Evolutionary conservation across 2,113 vertebrate genomes (phyloP), one percentile per base, ranked within the genome.

Genomic region (Rhea americana): DNA sequence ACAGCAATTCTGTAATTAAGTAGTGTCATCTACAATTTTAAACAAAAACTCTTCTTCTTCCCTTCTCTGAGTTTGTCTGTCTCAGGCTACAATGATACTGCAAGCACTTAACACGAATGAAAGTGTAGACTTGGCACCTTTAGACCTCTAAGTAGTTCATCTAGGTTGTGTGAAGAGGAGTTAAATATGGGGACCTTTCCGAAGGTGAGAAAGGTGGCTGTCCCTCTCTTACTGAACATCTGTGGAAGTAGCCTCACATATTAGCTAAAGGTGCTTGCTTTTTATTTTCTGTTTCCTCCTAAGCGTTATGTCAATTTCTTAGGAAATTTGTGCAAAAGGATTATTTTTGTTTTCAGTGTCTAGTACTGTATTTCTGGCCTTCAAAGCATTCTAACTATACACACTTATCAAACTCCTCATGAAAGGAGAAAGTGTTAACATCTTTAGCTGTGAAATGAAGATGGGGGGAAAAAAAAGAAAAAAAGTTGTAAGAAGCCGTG

Each of bases 301-400:
- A 48, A 81, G 15, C 39, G 53, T 83, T 51, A 58, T 39, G 5
- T 68, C 77, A 77, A 4, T 90, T 87, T 75, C 35, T 48, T 50
- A 41, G 13, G 14, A 81, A 85, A 83, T 66, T 24, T 20, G 25
- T 48, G 8, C 61, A 58, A 75, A 74, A 65, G 13, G 81, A 67
- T 70, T 35, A 3, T 30, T 93, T 53, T 93, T 87, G 8, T 39
- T 93, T 85, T 55, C 55, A 91, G 24, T 43, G 19, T 9, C 32
- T n/a, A 75, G 51, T 43, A 26, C 20, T 32, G 66, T 14, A 3
- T 53, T 93, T 87, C 19, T 78, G 56, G 35, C 21, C 5, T 70
- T 70, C 21, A 0, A 0, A 18, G 20, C 26, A 19, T 47, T 93
- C 76, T 61, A 30, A 65, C 63, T 61, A 45, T 26, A 45, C 13